phyloP scores from a whole-genome alignment of 2,113 vertebrate genomes.

The Lucifuga dentata region DNA sequence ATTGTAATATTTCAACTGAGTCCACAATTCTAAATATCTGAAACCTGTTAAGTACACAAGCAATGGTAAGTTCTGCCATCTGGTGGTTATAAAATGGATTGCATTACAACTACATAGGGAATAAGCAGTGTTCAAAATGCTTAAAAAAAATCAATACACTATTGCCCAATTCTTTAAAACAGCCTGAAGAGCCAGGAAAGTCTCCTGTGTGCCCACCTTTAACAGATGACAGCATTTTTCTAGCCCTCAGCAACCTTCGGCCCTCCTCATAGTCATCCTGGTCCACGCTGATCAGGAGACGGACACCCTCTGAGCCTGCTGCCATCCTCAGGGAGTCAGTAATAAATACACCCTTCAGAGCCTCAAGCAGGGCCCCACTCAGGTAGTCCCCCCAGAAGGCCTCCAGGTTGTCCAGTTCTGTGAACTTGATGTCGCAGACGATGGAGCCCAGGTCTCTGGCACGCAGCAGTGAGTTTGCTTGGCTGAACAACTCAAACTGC shows the following conservation, averaged over 20 bases:
- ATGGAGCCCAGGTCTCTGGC: constrained; percentile 90
- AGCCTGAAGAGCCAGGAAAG: constrained; percentile 10
- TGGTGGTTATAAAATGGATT: constrained; percentile 60
- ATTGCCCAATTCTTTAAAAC: background rate
- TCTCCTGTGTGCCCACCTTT: constrained; percentile 27
- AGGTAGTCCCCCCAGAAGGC: constrained; percentile 94
- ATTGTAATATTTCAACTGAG: constrained; percentile 18
- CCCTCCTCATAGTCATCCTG: constrained; percentile 93
- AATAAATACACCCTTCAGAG: constrained; percentile 92
- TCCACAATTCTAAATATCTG: constrained; percentile 4
- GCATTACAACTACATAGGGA: constrained; percentile 23
- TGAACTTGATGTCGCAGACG: constrained; percentile 94
- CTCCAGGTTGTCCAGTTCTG: constrained; percentile 90
- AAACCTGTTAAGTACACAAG: constrained; percentile 31
- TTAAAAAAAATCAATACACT: constrained; percentile 2
- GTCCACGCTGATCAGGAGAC: constrained; percentile 91
- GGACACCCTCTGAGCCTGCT: constrained; percentile 87
- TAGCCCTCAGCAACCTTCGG: constrained; percentile 78
- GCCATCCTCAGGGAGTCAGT: constrained; percentile 89
- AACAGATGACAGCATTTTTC: constrained; percentile 7
- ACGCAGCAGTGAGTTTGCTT: constrained; percentile 88
- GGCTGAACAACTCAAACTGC: constrained; percentile 90
- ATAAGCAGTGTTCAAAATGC: constrained; percentile 8
- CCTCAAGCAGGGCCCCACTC: constrained; percentile 90
- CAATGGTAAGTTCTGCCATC: constrained; percentile 70